Conservation (phyloP, 2,797 vertebrate genomes). For the Perodicticus potto region DNA sequence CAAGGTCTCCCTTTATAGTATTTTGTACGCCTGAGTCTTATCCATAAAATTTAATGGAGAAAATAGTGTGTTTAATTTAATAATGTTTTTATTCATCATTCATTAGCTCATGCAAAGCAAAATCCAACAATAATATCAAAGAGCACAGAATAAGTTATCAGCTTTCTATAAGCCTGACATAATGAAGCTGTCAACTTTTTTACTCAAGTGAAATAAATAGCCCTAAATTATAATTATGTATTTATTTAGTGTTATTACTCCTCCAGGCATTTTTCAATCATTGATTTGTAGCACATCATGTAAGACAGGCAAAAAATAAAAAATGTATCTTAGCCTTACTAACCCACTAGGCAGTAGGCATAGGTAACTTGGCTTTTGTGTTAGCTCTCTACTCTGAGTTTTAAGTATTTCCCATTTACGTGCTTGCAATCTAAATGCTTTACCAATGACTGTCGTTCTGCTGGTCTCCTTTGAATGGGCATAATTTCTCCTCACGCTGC, state of each 20-base stretch:
- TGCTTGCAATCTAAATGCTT: conserved; percentile 21
- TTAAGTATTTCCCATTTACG: not conserved
- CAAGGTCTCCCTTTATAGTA: not conserved
- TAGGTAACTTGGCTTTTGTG: not conserved
- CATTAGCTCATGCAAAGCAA: conserved; percentile 6
- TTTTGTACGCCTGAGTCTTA: not conserved
- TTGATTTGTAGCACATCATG: conserved; percentile 56
- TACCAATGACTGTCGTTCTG: not conserved
- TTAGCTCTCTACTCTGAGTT: not conserved
- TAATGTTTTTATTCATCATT: conserved; percentile 3
- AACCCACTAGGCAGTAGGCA: not conserved
- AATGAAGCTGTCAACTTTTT: conserved; percentile 74
- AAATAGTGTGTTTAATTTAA: conserved; percentile 14
- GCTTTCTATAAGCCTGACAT: conserved; percentile 63
- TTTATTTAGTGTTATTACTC: conserved; percentile 78
- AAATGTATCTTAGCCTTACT: not conserved
- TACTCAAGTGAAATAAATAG: conserved; percentile 72
- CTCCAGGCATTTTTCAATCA: conserved; percentile 72
- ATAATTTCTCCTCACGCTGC: not conserved
- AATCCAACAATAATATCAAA: conserved; percentile 51
- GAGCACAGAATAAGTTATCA: conserved; percentile 58
- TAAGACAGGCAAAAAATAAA: not conserved
- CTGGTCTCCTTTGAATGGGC: not conserved
- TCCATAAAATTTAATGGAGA: not conserved
- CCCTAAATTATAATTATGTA: conserved; percentile 71